Base-by-base conservation (phyloP, 2,888 invertebrate species). In the Ferrisia virgata region DNA sequence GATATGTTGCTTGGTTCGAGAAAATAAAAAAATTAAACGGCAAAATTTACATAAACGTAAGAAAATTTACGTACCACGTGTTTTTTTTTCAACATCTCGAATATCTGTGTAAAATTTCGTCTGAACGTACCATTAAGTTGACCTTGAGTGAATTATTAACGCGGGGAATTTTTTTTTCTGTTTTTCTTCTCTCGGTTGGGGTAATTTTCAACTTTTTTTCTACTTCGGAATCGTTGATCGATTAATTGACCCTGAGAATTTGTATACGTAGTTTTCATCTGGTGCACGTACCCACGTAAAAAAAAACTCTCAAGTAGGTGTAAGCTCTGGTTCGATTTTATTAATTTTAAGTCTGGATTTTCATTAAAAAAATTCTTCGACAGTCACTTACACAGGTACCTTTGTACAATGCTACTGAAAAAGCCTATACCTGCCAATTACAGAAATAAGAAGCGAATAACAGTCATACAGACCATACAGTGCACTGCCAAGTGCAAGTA, bases 11-110 rank as follows among this genome's bases (percentile, higher is more conserved):
- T 22, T 22, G 53, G 18, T 6, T 53, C 11, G 9, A 28, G 28
- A 64, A 13, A 15, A 64, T 64, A 31, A 31, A 64, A n/a, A 58
- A 64, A 64, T 64, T 28, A 64, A 15, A 31, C 28, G 64, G 28
- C 4, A 64, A 64, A 64, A 64, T 64, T 64, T 64, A 64, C 64
- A 64, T 64, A 64, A 64, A 64, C 64, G 64, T 64, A 64, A 28
- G 64, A 13, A 64, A 64, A 64, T 64, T 64, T 6, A 13, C 18
- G 31, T 64, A 25, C 13, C 4, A 11, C 28, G 28, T 1, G 25
- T 58, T 11, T 64, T 64, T 31, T 64, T 64, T 13, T 28, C 13
- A 22, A 28, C 6, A 31, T 13, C 58, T 3, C 5, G 15, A 31
- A 1, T 28, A 15, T 28, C 13, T 64, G 28, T 28, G 64, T 64